These are phyloP conservation scores for Conus canariensis DNA, from an alignment of 2,888 invertebrate genomes.

Conservation along the genomic window DNA sequence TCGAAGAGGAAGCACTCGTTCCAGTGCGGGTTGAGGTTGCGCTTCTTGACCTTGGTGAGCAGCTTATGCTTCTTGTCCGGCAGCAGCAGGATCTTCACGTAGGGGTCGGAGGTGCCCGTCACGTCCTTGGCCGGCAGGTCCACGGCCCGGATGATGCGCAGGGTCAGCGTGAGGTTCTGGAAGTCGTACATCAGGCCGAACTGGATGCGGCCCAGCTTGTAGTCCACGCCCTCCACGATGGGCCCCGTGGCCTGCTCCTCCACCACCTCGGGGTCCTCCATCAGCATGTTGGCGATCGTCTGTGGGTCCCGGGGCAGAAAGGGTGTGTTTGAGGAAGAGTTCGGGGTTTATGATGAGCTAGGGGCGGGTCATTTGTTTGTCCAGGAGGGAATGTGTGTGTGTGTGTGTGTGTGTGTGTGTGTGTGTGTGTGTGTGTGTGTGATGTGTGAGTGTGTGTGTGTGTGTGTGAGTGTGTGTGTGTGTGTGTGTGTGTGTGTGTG, in stretches of 20 bases:
- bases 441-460: too few relatives aligned
- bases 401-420: too few relatives aligned
- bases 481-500: slow-evolving; percentile 15
- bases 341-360: too few relatives aligned
- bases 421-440: too few relatives aligned
- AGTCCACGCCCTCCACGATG: slow-evolving; percentile 68
- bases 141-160: slow-evolving; percentile 74
- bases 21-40: slow-evolving; percentile 78
- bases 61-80: slow-evolving; percentile 78
- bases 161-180: slow-evolving; percentile 73
- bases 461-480: not conserved
- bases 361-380: too few relatives aligned
- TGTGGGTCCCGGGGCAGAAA: not conserved
- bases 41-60: slow-evolving; percentile 77
- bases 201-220: slow-evolving; percentile 74
- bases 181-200: slow-evolving; percentile 75
- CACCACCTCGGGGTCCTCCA: slow-evolving; percentile 64
- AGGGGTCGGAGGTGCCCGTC: slow-evolving; percentile 78
- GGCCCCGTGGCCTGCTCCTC: slow-evolving; percentile 56
- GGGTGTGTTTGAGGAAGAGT: not conserved
- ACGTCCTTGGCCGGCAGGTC: slow-evolving; percentile 78
- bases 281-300: slow-evolving; percentile 69
- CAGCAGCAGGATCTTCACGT: slow-evolving; percentile 77
- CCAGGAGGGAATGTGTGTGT: too few relatives aligned
- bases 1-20: slow-evolving; percentile 79